Evolutionary conservation across 2,113 vertebrate species (phyloP), one percentile per base, ranked within the genome.

Genomic region (Sebastes fasciatus): DNA sequence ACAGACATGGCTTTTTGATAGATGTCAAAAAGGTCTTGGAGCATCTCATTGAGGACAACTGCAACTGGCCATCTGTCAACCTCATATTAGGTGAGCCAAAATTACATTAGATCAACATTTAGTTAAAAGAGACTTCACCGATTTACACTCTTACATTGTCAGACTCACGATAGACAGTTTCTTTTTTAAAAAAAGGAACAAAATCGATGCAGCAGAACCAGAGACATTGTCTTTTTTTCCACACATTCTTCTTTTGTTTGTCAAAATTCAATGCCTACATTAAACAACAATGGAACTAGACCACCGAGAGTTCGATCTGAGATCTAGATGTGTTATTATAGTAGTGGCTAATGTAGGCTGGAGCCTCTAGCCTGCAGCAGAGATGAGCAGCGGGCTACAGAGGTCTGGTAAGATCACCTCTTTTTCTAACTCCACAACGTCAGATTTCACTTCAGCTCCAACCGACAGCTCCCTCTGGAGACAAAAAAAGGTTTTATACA

Each of bases 11-110:
- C 3, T 80, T 90, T 65, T 74, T 93, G 61, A 87, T 94, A 82
- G 93, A 92, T 79, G 69, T 92, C 48, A 14, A 88, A 83, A 93
- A 94, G n/a, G 91, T 93, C 54, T 68, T 94, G 77, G 89, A 86
- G 63, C 82, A 94, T 89, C 87, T 94, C 62, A 72, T 73, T 8
- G 87, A 93, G 86, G 88, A 90, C 42, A 83, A 74, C 74, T 89
- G 62, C 70, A 87, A 73, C 66, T 93, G 91, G 87, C 86, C 91
- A 11, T 84, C 63, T 7, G 61, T 90, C 61, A 78, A 74, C 89
- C 79, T 91, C 74, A 65, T 90, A 74, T 77, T 86, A 67, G 62
- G 80, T 85, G 60, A 90, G 79, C 45, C 26, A 51, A 26, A 26
- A 26, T 42, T 5, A 40, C 26, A 65, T 49, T 23, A 6, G 23